These are phyloP conservation scores for Rhyacophila evoluta DNA, from an alignment of 2,888 invertebrate species.

Conservation along the genomic window DNA sequence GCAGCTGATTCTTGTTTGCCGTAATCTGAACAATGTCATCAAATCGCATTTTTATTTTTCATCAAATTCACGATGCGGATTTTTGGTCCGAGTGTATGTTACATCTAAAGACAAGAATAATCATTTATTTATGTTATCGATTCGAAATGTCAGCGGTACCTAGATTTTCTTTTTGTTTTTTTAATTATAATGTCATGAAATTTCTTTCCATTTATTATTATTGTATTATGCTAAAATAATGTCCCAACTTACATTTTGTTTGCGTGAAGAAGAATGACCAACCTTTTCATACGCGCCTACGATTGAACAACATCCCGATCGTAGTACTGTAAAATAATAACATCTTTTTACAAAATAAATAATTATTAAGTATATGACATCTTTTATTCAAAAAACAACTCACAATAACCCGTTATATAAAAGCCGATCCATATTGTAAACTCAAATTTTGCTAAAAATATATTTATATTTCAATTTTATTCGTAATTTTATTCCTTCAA, in stretches of 20 bases:
- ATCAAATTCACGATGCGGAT: constrained; percentile 30
- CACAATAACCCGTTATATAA: too few species aligned
- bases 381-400: not conserved
- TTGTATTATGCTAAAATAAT: constrained; percentile 51
- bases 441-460: too few species aligned
- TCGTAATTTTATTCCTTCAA: too few species aligned
- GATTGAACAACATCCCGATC: constrained; percentile 43
- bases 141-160: constrained; percentile 42
- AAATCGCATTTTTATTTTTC: constrained; percentile 40
- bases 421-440: too few species aligned
- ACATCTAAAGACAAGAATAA: constrained; percentile 45
- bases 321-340: constrained; percentile 49
- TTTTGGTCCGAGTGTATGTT: constrained; percentile 35
- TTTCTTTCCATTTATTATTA: constrained; percentile 54
- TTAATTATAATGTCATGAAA: constrained; percentile 49
- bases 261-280: constrained; percentile 50
- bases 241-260: constrained; percentile 49
- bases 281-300: constrained; percentile 33
- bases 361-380: constrained; percentile 49
- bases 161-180: constrained; percentile 45
- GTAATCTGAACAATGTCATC: constrained; percentile 3
- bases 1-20: not conserved
- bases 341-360: constrained; percentile 54
- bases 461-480: too few species aligned
- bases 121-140: constrained; percentile 41